Evolutionary conservation across 1,140 invertebrate genomes (phyloP).

Genomic region (Apolygus lucorum): DNA sequence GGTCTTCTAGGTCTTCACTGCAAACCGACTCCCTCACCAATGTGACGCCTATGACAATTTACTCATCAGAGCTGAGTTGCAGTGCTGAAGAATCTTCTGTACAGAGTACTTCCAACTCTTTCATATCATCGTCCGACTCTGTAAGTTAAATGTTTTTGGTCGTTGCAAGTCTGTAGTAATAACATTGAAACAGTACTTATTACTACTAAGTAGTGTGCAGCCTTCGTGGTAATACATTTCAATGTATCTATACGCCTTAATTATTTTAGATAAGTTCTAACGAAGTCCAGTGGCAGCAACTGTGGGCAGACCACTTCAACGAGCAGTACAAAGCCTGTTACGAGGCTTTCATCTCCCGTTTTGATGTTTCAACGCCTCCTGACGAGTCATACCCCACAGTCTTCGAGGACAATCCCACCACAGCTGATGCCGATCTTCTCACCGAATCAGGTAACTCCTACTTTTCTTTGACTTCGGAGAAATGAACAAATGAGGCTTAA

Average conservation of each 20-base stretch:
- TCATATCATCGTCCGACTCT: constrained; percentile 31
- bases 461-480: no score
- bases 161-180: not conserved
- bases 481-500: no score
- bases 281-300: constrained; percentile 24
- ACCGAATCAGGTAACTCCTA: no score
- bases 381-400: constrained; percentile 2
- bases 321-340: constrained; percentile 19
- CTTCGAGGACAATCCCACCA: not conserved
- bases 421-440: not conserved
- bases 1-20: constrained; percentile 41
- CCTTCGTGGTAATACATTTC: no score
- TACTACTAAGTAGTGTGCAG: no score
- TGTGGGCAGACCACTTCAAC: constrained; percentile 25
- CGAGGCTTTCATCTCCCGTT: not conserved
- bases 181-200: no score
- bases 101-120: constrained; percentile 31
- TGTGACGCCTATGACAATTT: constrained; percentile 58
- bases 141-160: not conserved
- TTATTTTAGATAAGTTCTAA: constrained; percentile 17
- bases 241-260: no score
- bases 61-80: constrained; percentile 52
- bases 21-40: constrained; percentile 68
- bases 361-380: not conserved
- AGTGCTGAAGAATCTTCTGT: constrained; percentile 34